phyloP scores from a whole-genome alignment of 2,797 vertebrate species.

The Danio aesculapii region DNA sequence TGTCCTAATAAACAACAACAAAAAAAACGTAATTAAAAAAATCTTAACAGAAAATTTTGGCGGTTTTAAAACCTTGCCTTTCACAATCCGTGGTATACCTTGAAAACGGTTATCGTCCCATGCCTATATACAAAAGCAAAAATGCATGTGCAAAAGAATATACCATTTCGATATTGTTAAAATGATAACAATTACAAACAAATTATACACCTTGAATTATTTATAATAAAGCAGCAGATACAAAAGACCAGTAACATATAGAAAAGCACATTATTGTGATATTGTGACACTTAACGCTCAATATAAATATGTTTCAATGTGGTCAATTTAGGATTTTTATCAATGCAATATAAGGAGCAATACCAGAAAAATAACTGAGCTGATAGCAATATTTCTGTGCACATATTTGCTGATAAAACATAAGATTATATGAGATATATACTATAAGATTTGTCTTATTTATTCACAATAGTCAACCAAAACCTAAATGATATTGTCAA shows the following conservation, averaged over 20 bases:
- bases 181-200: neutral
- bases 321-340: neutral
- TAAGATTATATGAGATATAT: no score
- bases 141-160: constrained; percentile 9
- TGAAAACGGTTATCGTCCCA: no score
- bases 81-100: no score
- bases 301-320: neutral
- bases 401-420: neutral
- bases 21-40: no score
- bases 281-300: no score
- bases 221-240: constrained; percentile 4
- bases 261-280: neutral
- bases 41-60: no score
- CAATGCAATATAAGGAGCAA: neutral
- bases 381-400: neutral
- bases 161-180: neutral
- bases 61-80: no score
- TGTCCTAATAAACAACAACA: no score
- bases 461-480: neutral
- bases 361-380: neutral
- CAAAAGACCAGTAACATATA: neutral
- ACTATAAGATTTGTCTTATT: neutral
- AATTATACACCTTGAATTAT: neutral
- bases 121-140: constrained; percentile 16
- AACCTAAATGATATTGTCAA: no score